Base-by-base conservation (phyloP, 2,888 invertebrate genomes). In the Lasioglossum marginatum region DNA sequence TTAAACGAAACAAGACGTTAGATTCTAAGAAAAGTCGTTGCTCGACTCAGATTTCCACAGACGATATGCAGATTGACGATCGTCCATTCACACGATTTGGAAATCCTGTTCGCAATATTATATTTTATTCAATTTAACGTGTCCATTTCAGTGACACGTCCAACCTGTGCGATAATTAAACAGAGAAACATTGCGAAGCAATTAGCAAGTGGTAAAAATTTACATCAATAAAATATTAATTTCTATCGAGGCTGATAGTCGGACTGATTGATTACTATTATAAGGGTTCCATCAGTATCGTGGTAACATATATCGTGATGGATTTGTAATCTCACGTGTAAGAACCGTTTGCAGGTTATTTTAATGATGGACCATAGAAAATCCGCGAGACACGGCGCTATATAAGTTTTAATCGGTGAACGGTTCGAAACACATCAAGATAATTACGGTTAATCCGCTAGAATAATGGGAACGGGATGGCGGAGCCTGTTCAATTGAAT, bases 361-460 rank as follows among this genome's bases (percentile, higher is more conserved):
- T 48, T 45, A 68, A 37, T 37, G 77, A 68, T 14, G 34, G 68
- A 52, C 37, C 68, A 37, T 68, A 48, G 68, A 37, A 48, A 45
- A 48, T 8, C 68, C n/a, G 23, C n/a, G 48, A 48, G 34, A 16
- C 27, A 16, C 27, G 57, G 27, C 23, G 23, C 77, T 34, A 8
- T 68, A 70, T 27, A 70, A 70, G 52, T 70, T 37, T n/a, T n/a
- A 31, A 37, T 52, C 45, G 68, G 27, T 66, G 48, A 31, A 66
- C 34, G 27, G 14, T 45, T 19, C 19, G 37, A 31, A 27, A 34
- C 60, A 40, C 40, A 73, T 23, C n/a, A 14, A 4, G 72, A 85
- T 81, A 84, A 86, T 86, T 80, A 77, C 78, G 34, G 66, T 74
- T 76, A 75, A 80, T 80, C 60, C 70, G n/a, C 6, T n/a, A 23